Evolutionary conservation across 92 coral and sea anemone genomes (phyloP).

Genomic region (Umimayanthus kanabou): DNA sequence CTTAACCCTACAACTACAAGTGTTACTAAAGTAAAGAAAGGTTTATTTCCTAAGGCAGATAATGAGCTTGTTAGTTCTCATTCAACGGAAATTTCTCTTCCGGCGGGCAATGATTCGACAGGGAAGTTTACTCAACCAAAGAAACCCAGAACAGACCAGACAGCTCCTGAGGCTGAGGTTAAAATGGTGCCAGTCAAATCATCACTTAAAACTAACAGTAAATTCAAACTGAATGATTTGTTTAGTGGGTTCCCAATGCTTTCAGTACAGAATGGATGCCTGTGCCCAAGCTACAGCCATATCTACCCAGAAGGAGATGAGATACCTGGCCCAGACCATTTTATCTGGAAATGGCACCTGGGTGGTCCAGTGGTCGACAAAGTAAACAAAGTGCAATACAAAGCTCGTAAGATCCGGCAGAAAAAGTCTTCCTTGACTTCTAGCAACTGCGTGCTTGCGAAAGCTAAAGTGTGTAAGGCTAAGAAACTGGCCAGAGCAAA

Average conservation of each 20-base stretch:
- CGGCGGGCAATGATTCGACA: not conserved
- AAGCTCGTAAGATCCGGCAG: conserved; percentile 11
- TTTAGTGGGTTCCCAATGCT: conserved; percentile 65
- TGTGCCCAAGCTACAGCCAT: conserved; percentile 62
- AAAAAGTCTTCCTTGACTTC: conserved; percentile 17
- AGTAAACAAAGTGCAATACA: conserved; percentile 32
- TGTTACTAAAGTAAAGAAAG: not conserved
- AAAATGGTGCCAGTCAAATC: conserved; percentile 33
- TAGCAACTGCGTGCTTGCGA: conserved; percentile 18
- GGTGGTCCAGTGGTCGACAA: conserved; percentile 67
- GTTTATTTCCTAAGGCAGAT: not conserved
- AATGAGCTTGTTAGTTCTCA: not conserved
- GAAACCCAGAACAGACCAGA: not conserved
- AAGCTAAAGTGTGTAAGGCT: conserved; percentile 30
- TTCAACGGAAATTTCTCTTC: not conserved
- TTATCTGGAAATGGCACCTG: conserved; percentile 79
- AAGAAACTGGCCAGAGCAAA: conserved; percentile 26
- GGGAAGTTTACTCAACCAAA: not conserved
- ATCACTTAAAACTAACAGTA: conserved; percentile 51
- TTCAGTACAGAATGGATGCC: conserved; percentile 50
- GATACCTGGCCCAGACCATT: conserved; percentile 52
- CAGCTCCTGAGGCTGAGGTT: not conserved
- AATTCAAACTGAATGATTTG: conserved; percentile 67
- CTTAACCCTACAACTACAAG: not conserved
- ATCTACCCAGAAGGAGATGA: conserved; percentile 45